Evolutionary conservation across 2,113 vertebrate species (phyloP).

Genomic region (Entomyzon cyanotis): DNA sequence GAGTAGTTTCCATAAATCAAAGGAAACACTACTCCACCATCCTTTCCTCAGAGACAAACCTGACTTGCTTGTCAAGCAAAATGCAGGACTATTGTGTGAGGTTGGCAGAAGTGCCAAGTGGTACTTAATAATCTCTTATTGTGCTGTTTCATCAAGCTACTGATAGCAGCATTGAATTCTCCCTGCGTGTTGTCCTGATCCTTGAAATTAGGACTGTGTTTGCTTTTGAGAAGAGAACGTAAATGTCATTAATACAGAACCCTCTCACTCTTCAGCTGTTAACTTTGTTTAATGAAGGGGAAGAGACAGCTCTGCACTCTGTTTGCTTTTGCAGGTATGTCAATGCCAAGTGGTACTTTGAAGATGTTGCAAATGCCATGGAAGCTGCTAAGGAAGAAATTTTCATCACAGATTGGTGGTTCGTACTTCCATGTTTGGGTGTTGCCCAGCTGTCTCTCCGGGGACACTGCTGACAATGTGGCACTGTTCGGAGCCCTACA

Average conservation of each 20-base stretch:
- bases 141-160: neutral
- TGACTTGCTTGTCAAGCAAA: neutral
- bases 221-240: neutral
- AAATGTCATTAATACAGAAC: neutral
- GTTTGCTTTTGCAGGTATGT: conserved; percentile 86
- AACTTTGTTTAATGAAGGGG: neutral
- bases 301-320: neutral
- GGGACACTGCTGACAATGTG: neutral
- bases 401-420: conserved; percentile 99
- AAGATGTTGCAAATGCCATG: conserved; percentile 91
- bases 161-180: neutral
- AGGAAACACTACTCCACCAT: neutral
- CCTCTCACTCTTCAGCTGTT: neutral
- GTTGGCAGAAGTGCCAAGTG: neutral
- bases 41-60: neutral
- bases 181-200: neutral
- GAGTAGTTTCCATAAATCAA: neutral
- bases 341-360: conserved; percentile 92
- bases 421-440: conserved; percentile 57
- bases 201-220: neutral
- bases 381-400: conserved; percentile 94
- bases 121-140: neutral
- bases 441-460: neutral
- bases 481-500: neutral
- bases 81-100: neutral